Evolutionary conservation across 37 sponge, comb jelly and placozoan species (phyloP).

Genomic region (Petrosia ficiformis): DNA sequence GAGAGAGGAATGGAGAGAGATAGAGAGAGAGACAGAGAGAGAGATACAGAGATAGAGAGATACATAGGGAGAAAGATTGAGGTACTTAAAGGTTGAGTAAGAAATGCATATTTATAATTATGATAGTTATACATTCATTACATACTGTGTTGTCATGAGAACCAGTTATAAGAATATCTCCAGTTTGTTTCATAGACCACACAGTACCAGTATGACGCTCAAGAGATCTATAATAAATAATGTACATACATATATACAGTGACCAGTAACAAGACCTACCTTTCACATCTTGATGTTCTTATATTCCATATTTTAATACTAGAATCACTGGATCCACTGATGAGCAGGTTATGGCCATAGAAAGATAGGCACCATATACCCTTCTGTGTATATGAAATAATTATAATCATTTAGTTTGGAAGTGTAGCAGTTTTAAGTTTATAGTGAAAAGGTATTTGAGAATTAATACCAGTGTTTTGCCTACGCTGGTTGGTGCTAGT

Average conservation of each 20-base stretch:
- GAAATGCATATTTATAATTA: too few relatives aligned
- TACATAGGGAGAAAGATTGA: not conserved
- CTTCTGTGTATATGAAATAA: conserved; percentile 28
- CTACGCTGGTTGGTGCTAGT: too few relatives aligned
- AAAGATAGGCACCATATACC: conserved; percentile 75
- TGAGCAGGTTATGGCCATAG: conserved; percentile 61
- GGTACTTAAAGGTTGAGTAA: too few relatives aligned
- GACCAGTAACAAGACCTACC: conserved; percentile 24
- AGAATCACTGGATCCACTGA: conserved; percentile 77
- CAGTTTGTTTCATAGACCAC: conserved; percentile 59
- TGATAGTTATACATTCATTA: not conserved
- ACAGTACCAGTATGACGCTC: conserved; percentile 64
- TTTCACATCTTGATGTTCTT: conserved; percentile 56
- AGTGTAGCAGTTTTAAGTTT: not conserved
- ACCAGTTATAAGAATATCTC: conserved; percentile 64
- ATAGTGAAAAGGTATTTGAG: too few relatives aligned
- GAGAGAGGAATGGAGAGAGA: too few relatives aligned
- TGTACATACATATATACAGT: not conserved
- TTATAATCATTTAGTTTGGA: not conserved
- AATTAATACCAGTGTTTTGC: too few relatives aligned
- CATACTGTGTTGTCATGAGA: conserved; percentile 73
- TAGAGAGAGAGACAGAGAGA: not conserved
- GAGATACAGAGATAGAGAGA: not conserved
- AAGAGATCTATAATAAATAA: conserved; percentile 19
- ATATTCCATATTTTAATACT: conserved; percentile 76